Evolutionary conservation across 2,113 vertebrate species (phyloP).

Genomic region (Cephalopterus ornatus): DNA sequence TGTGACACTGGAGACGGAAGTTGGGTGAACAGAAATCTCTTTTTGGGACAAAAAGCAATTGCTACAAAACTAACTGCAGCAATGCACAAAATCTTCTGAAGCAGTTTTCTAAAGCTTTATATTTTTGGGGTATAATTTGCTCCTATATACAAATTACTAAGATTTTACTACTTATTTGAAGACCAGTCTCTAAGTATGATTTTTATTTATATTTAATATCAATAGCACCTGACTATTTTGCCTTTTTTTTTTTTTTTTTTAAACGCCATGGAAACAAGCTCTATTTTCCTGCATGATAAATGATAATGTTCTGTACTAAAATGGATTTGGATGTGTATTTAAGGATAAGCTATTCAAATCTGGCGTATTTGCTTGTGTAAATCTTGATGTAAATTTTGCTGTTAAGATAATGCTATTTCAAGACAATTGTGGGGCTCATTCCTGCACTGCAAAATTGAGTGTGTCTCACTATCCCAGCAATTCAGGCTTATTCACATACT

Average conservation of each 20-base stretch:
- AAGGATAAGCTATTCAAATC: background rate
- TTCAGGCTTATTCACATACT: background rate
- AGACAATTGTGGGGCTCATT: background rate
- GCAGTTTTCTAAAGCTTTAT: background rate
- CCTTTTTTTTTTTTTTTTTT: background rate
- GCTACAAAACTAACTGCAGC: background rate
- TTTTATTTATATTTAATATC: background rate
- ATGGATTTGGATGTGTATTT: background rate
- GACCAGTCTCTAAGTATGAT: background rate
- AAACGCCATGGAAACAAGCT: background rate
- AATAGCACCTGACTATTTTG: background rate
- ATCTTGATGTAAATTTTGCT: background rate
- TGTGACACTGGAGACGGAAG: background rate
- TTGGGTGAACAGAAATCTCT: background rate
- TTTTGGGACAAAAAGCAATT: background rate
- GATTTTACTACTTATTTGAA: background rate
- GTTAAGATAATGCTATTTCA: background rate
- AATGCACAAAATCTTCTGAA: background rate
- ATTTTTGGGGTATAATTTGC: background rate
- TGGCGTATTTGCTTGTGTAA: conserved; percentile 2
- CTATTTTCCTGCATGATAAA: background rate
- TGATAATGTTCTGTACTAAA: background rate
- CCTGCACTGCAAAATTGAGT: background rate
- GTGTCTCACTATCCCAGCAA: background rate
- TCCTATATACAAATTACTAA: background rate